phyloP scores from a whole-genome alignment of 2,797 vertebrate species.

The Novumbra hubbsi region DNA sequence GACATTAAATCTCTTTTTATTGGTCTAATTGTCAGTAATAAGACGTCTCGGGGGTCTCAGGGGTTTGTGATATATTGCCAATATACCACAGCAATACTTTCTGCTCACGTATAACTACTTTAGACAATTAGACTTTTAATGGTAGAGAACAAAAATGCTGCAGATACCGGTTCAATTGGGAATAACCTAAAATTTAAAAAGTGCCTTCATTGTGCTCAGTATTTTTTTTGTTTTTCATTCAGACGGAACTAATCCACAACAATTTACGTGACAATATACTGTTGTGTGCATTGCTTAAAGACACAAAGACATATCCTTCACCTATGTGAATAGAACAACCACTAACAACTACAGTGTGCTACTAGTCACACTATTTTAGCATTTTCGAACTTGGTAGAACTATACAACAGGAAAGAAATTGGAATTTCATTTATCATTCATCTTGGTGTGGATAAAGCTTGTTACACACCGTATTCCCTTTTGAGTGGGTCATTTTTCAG shows the following conservation, averaged over 20 bases:
- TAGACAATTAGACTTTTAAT: background rate
- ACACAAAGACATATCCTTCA: too few relatives aligned
- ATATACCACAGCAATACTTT: too few relatives aligned
- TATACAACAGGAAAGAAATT: constrained; percentile 4
- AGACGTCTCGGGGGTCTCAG: too few relatives aligned
- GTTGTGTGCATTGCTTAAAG: too few relatives aligned
- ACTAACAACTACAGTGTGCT: too few relatives aligned
- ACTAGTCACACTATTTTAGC: background rate
- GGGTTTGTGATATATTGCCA: too few relatives aligned
- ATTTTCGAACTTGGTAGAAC: background rate
- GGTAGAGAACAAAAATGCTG: background rate
- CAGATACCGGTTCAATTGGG: background rate
- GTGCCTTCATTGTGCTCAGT: background rate
- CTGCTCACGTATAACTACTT: too few relatives aligned
- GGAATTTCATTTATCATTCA: constrained; percentile 1
- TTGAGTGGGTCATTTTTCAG: constrained; percentile 10
- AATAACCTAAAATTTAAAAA: background rate
- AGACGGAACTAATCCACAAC: too few relatives aligned
- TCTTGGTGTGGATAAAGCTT: constrained; percentile 3
- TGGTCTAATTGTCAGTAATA: too few relatives aligned
- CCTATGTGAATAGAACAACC: too few relatives aligned
- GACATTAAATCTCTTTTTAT: too few relatives aligned
- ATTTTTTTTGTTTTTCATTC: background rate
- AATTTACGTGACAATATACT: too few relatives aligned
- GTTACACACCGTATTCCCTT: background rate